Base-by-base conservation (phyloP, 2,888 invertebrate genomes). In the Ophion ellenae region DNA sequence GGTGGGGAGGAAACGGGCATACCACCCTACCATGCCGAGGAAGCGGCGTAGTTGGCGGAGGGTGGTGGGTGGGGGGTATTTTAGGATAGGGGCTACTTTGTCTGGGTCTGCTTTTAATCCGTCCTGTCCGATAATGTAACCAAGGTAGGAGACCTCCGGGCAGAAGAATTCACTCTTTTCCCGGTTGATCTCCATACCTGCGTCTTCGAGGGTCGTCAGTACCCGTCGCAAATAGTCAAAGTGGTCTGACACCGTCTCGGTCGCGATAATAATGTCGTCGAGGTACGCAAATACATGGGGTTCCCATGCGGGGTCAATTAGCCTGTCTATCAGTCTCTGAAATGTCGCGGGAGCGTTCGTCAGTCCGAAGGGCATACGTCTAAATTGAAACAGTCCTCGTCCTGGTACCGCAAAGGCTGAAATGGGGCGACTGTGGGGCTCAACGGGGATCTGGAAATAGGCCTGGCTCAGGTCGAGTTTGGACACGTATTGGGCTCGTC, bases 261-360 rank as follows among this genome's bases (percentile, higher is more conserved):
- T 73, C 32, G 57, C 57, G 0, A 73, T 32, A n/a, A 73, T 73
- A 7, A 71, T 32, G 28, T 71, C 53, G 40, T 71, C 57, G 7
- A 71, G 32, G 28, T 71, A 71, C 6, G 71, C 71, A 24, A 57
- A 71, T 24, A 71, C 71, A 24, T 53, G 57, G 17, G 71, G 53
- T 47, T 53, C 53, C 57, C 71, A 71, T 17, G 53, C 57, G 28
- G 14, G 57, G 28, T 71, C 71, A 5, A 71, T 71, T 32, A 32
- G 32, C 32, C 45, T 53, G n/a, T 17, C 32, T 59, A 71, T 59
- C 28, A 71, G 71, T 57, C 71, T 24, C 17, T 71, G 57, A 28
- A 71, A 71, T 7, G 71, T 71, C 32, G 71, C 71, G 57, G 57
- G 57, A 32, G 71, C 71, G n/a, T 71, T 71, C 28, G 71, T 71